Conservation (phyloP, 2,113 vertebrate genomes). For the Lasiurus borealis region DNA sequence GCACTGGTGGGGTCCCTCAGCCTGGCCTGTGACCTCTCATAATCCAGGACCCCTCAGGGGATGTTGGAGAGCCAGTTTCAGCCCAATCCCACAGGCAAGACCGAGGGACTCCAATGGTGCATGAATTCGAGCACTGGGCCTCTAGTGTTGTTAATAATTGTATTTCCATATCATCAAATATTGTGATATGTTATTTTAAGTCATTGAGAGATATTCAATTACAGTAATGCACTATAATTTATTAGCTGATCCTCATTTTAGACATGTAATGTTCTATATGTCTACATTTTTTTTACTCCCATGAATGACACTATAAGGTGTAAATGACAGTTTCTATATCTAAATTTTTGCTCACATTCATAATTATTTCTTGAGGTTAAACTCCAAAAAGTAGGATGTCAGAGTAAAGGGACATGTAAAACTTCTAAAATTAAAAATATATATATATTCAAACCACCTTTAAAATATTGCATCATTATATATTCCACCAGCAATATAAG, state of each 20-base stretch:
- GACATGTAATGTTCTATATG: not conserved
- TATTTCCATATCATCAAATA: not conserved
- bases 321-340: not conserved
- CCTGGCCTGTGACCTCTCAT: too few relatives aligned
- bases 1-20: too few relatives aligned
- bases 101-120: too few relatives aligned
- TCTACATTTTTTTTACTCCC: not conserved
- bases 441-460: not conserved
- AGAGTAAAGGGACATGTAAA: not conserved
- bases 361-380: conserved; percentile 31
- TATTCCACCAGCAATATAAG: accelerated
- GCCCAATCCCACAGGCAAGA: too few relatives aligned
- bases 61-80: too few relatives aligned
- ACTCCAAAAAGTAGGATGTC: not conserved
- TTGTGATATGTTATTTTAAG: not conserved
- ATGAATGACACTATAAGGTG: not conserved
- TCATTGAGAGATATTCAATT: not conserved
- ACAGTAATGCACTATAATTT: not conserved
- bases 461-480: not conserved
- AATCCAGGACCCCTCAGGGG: too few relatives aligned
- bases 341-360: not conserved
- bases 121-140: too few relatives aligned
- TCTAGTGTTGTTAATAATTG: not conserved
- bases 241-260: conserved; percentile 17
- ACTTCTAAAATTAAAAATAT: not conserved